Evolutionary conservation across 2,113 vertebrate species (phyloP).

Genomic region (Hippoglossus stenolepis): DNA sequence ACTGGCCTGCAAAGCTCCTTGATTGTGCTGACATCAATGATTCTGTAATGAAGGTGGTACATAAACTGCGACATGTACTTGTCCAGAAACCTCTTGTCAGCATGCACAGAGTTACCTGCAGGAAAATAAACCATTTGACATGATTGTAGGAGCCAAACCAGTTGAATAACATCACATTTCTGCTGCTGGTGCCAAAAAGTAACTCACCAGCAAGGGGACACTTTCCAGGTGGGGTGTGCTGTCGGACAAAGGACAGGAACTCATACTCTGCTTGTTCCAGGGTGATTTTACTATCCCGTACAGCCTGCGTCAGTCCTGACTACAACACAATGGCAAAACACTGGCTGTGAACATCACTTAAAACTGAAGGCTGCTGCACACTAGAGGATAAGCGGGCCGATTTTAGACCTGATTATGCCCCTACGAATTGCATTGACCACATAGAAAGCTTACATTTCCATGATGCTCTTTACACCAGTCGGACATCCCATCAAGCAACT

Average conservation of each 20-base stretch:
- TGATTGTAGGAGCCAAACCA: not conserved
- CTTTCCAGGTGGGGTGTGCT: slow-evolving; percentile 93
- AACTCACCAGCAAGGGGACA: slow-evolving; percentile 95
- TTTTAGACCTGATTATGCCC: too few relatives aligned
- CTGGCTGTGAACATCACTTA: not conserved
- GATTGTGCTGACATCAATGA: slow-evolving; percentile 97
- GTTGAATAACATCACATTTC: not conserved
- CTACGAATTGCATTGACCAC: not conserved
- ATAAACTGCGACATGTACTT: slow-evolving; percentile 99
- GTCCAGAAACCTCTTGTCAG: slow-evolving; percentile 92
- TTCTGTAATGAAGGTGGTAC: slow-evolving; percentile 86
- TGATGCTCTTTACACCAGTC: slow-evolving; percentile 98
- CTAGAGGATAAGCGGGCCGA: too few relatives aligned
- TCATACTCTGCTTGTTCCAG: slow-evolving; percentile 94
- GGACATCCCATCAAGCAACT: slow-evolving; percentile 94
- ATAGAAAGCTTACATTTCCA: slow-evolving; percentile 86
- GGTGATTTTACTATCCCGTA: slow-evolving; percentile 90
- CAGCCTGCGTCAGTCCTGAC: slow-evolving; percentile 96
- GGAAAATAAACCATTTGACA: not conserved
- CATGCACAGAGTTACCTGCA: slow-evolving; percentile 87
- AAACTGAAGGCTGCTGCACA: too few relatives aligned
- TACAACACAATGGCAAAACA: slow-evolving; percentile 67
- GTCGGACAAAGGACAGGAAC: slow-evolving; percentile 94
- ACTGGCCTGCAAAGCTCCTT: slow-evolving; percentile 95
- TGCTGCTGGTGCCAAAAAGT: not conserved